These are phyloP conservation scores for Pipistrellus pipistrellus DNA, from an alignment of 2,797 vertebrate species.

Conservation along the genomic window DNA sequence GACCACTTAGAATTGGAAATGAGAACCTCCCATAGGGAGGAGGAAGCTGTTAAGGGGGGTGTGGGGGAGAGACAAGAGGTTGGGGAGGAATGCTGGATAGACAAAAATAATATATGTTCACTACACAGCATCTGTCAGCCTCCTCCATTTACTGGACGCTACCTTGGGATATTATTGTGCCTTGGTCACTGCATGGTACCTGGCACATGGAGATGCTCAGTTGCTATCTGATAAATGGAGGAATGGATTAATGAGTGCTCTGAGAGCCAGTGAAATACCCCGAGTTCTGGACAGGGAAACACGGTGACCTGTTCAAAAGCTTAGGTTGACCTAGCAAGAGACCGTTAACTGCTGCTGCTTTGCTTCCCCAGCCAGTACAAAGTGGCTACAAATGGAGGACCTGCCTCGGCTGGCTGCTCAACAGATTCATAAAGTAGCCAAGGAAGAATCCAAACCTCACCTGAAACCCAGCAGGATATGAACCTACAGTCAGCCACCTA, in stretches of 20 bases:
- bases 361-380: not conserved
- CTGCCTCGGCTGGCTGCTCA: not conserved
- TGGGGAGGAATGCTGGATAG: not conserved
- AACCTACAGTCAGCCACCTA: not conserved
- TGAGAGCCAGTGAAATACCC: not conserved
- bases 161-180: not conserved
- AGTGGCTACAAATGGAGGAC: not conserved
- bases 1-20: not conserved
- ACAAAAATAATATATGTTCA: not conserved
- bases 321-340: not conserved
- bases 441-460: not conserved
- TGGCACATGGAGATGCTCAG: not conserved
- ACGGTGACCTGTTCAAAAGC: not conserved
- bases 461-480: not conserved
- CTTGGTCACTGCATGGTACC: not conserved
- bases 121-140: not conserved
- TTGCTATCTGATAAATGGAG: not conserved
- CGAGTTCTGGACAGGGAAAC: conserved; percentile 21
- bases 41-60: not conserved
- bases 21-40: not conserved
- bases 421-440: not conserved
- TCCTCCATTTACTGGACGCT: not conserved
- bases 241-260: not conserved
- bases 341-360: not conserved
- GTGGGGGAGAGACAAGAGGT: not conserved